A percentile compares a stretch with the other conserved stretches of the same genome.
Conservation (phyloP, 1,140 invertebrate species). For the Tetranychus cinnabarinus region DNA sequence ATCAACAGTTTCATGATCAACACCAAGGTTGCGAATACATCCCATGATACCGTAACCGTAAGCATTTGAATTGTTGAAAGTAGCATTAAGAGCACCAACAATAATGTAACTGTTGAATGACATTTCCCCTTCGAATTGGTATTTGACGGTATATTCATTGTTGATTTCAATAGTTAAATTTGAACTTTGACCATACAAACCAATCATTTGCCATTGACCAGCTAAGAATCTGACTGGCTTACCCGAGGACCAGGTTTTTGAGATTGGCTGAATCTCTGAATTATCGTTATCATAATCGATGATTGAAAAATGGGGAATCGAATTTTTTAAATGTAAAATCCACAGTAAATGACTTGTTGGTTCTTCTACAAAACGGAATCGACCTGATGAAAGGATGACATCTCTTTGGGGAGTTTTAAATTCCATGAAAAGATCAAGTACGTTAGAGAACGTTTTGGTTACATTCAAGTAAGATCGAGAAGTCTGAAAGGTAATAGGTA, state of each 20-base stretch:
- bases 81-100: not conserved
- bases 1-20: conserved; percentile 48
- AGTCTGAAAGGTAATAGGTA: not conserved
- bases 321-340: not conserved
- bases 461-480: not conserved
- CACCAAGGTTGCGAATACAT: conserved; percentile 60
- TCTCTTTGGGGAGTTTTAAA: not conserved
- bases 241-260: not conserved
- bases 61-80: not conserved
- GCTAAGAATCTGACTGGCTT: no score
- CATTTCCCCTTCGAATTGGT: not conserved
- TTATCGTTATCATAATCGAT: not conserved
- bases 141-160: not conserved
- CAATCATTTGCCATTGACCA: not conserved
- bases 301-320: not conserved
- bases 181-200: not conserved
- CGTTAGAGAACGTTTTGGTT: not conserved
- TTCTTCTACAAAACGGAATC: not conserved
- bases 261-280: not conserved
- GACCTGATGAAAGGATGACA: not conserved
- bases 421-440: not conserved
- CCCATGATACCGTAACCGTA: conserved; percentile 44
- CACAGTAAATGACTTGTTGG: not conserved
- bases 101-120: not conserved
- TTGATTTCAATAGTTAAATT: not conserved